Percentiles rank a stretch among this genome's conserved stretches.
Conservation (phyloP, 2,797 vertebrate species). For the Cuculus canorus region DNA sequence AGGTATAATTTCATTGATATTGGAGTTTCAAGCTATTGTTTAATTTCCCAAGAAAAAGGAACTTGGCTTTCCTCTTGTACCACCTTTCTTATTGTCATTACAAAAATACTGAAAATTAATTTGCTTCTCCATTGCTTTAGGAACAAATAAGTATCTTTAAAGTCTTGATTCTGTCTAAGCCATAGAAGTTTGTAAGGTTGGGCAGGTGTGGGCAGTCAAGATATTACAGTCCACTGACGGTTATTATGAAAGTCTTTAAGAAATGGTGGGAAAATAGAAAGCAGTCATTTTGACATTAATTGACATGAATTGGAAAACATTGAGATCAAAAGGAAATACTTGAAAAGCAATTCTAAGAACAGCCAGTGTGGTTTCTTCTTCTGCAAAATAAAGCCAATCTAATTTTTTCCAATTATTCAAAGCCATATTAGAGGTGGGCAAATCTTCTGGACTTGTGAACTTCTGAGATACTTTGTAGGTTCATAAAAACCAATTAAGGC, state of each 20-base stretch:
- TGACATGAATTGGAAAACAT: constrained; percentile 50
- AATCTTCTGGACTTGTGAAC: neutral
- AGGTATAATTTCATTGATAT: neutral
- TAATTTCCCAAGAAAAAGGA: neutral
- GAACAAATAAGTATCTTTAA: neutral
- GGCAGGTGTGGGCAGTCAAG: neutral
- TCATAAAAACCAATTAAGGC: neutral
- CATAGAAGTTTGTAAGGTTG: neutral
- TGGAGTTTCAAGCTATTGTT: neutral
- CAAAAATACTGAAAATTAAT: neutral
- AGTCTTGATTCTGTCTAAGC: neutral
- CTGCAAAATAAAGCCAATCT: constrained; percentile 3
- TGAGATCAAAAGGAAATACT: constrained; percentile 70
- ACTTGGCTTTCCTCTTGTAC: neutral
- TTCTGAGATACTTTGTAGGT: neutral
- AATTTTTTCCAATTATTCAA: constrained; percentile 47
- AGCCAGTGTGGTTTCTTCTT: neutral
- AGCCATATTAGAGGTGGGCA: neutral
- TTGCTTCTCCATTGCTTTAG: neutral
- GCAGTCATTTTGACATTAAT: constrained; percentile 69
- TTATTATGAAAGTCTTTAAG: constrained; percentile 3
- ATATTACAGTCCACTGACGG: neutral
- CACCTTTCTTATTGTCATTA: neutral
- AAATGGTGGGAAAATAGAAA: constrained; percentile 43
- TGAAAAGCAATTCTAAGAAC: constrained; percentile 24